Evolutionary conservation across 2,888 invertebrate genomes (phyloP), one percentile per base, ranked within the genome.

Genomic region (Cotesia congregata): DNA sequence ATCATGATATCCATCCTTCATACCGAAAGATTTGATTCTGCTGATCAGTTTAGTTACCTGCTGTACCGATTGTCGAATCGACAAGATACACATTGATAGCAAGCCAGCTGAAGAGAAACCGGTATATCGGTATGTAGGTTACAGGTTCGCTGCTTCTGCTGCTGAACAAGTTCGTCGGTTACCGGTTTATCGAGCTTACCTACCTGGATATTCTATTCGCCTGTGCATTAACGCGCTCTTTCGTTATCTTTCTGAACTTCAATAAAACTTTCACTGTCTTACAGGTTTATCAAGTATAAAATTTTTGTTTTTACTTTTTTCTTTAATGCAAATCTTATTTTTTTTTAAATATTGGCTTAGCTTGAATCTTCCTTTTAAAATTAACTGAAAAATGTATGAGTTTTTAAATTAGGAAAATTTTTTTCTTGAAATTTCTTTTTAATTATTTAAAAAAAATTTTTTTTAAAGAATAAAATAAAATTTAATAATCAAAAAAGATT

Each of bases 221-320:
- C 62, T 50, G 65, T 30, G 9, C 5, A 38, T 65, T 38, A 12
- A 38, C 65, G 65, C 65, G 12, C 65, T 65, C 65, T 65, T 65
- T 65, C 12, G 65, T 20, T 12, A 7, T 65, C 5, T 30, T 65
- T 12, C 5, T 20, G 9, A 65, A 65, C 65, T 65, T 20, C 30
- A 30, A 30, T 30, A 3, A 30, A 2, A 30, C 30, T 30, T 30
- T 30, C 30, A 30, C 30, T 30, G 0, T 30, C 30, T 30, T 30
- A 30, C 3, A 30, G 30, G 30, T 30, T 30, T 30, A 30, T 4
- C 30, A 30, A 3, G 2, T 3, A 30, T 30, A 3, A 30, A 30
- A 30, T 3, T 30, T 30, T 30, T 30, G 30, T 4, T 30, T 30
- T 30, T 30, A 30, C 3, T 30, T 30, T 30, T 30, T 30, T 30